phyloP scores from a whole-genome alignment of 2,797 vertebrate species.

The Buphagus erythrorhynchus region DNA sequence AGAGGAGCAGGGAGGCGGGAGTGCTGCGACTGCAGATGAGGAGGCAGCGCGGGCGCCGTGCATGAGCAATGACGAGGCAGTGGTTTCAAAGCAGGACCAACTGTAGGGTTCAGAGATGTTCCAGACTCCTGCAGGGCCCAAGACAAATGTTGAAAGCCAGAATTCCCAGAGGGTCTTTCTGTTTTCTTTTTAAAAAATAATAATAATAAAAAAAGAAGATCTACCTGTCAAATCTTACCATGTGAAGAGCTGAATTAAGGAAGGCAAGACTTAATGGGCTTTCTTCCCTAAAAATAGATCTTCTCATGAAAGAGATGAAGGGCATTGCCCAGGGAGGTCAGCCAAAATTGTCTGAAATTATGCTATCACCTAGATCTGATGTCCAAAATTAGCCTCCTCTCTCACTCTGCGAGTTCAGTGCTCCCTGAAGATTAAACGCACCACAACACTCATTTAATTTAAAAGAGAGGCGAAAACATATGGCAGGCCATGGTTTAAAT shows the following conservation, averaged over 20 bases:
- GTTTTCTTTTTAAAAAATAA: neutral
- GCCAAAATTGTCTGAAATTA: conserved; percentile 34
- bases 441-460: conserved; percentile 20
- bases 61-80: neutral
- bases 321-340: conserved; percentile 43
- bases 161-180: conserved; percentile 49
- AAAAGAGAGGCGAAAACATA: neutral
- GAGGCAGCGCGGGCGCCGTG: neutral
- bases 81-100: conserved; percentile 43
- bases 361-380: conserved; percentile 22
- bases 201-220: neutral
- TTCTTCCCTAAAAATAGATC: conserved; percentile 52
- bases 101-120: conserved; percentile 54
- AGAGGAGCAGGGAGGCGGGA: neutral
- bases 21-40: conserved; percentile 31
- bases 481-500: neutral
- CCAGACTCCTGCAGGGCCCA: conserved; percentile 56
- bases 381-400: conserved; percentile 48
- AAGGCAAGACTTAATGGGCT: neutral
- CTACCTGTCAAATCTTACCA: conserved; percentile 30
- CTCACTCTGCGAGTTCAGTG: neutral
- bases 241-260: conserved; percentile 8
- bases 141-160: conserved; percentile 58
- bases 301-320: conserved; percentile 35
- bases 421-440: conserved; percentile 38